These are phyloP conservation scores for cat (Felis catus) DNA, from an alignment of 2,113 vertebrate genomes.

Conservation along the genomic window DNA sequence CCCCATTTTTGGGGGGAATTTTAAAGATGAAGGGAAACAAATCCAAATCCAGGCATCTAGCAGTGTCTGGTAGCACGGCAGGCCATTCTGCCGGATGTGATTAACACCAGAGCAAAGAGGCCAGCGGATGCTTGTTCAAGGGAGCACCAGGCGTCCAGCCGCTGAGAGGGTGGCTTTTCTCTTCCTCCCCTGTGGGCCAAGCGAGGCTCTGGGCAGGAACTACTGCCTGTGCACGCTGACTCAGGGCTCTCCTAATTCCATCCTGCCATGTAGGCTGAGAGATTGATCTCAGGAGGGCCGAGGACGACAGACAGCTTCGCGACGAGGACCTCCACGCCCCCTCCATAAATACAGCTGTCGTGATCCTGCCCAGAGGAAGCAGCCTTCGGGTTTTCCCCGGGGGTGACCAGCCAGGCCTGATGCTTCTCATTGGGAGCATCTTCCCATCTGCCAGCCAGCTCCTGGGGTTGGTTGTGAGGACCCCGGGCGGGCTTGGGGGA, in stretches of 20 bases:
- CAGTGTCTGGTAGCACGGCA: too few species aligned
- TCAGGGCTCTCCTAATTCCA: neutral
- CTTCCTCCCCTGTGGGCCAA: neutral
- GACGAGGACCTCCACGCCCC: rapidly evolving
- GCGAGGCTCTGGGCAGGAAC: too few species aligned
- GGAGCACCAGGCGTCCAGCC: neutral
- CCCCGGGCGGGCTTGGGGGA: neutral
- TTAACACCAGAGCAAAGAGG: neutral
- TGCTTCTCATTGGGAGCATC: neutral
- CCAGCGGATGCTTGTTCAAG: neutral
- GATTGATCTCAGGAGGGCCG: neutral
- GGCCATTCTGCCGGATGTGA: neutral
- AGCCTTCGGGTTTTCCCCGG: neutral
- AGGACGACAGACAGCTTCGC: rapidly evolving
- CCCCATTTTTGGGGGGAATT: neutral
- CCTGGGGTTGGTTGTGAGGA: neutral
- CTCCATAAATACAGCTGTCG: neutral
- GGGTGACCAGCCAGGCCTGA: neutral
- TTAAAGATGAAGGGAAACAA: neutral
- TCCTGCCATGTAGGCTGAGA: rapidly evolving
- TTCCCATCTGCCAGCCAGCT: neutral
- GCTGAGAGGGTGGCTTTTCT: neutral
- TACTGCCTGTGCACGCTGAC: rapidly evolving
- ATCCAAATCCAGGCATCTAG: neutral
- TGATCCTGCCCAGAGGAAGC: neutral